Evolutionary conservation across 2,888 invertebrate genomes (phyloP).

Genomic region (Tromatobia lineatoria): DNA sequence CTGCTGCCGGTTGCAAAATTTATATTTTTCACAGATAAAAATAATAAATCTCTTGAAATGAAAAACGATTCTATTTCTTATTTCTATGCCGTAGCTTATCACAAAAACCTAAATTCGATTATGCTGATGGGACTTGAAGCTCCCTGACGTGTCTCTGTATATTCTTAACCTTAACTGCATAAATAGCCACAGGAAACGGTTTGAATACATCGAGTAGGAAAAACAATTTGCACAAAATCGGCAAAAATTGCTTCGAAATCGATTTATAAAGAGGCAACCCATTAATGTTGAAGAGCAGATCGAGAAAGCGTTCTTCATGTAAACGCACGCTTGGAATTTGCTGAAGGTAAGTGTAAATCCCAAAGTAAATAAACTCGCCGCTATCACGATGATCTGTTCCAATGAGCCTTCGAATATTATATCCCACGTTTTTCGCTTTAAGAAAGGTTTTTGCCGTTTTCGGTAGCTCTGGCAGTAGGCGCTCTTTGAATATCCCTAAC

Average conservation of each 20-base stretch:
- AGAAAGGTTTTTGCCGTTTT: constrained; percentile 39
- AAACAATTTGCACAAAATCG: constrained; percentile 47
- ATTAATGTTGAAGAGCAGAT: constrained; percentile 47
- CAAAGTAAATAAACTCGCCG: constrained; percentile 47
- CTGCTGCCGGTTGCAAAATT: too few relatives aligned
- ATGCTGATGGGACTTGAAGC: too few relatives aligned
- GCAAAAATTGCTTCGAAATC: constrained; percentile 58
- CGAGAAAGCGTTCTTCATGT: constrained; percentile 33
- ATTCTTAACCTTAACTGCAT: too few relatives aligned
- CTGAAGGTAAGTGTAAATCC: constrained; percentile 24
- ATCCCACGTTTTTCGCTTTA: not conserved
- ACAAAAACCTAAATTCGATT: too few relatives aligned
- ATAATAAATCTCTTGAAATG: too few relatives aligned
- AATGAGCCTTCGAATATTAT: constrained; percentile 11
- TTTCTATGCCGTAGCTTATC: too few relatives aligned
- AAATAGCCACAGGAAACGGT: too few relatives aligned
- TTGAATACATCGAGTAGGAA: too few relatives aligned
- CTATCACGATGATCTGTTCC: constrained; percentile 15
- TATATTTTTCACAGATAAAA: too few relatives aligned
- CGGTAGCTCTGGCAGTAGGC: constrained; percentile 39
- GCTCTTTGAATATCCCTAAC: constrained; percentile 28
- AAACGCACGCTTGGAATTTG: constrained; percentile 23
- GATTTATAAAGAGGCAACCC: constrained; percentile 54
- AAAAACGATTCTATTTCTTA: too few relatives aligned
- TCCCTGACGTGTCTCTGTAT: too few relatives aligned